Conservation (phyloP, 2,113 vertebrate species). For the Talpa occidentalis region DNA sequence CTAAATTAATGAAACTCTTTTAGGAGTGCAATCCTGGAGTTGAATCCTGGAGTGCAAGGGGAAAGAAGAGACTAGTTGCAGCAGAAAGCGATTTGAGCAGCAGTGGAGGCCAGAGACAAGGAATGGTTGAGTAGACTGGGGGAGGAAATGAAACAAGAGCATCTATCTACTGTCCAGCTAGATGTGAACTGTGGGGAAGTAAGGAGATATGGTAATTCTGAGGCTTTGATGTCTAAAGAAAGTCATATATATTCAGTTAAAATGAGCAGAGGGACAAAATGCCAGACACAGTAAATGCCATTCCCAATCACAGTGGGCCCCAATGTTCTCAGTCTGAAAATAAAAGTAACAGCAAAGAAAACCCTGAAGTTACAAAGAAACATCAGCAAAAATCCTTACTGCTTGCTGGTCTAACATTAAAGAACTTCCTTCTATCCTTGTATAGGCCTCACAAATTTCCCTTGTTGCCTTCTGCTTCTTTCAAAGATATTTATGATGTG, state of each 20-base stretch:
- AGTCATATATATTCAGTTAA: not conserved
- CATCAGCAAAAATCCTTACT: not conserved
- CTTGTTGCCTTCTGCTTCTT: slow-evolving; percentile 8
- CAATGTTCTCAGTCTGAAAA: not conserved
- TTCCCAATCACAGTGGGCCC: not conserved
- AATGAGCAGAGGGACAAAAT: not conserved
- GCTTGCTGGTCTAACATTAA: not conserved
- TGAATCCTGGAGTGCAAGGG: not conserved
- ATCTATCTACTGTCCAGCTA: no score
- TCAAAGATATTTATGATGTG: slow-evolving; percentile 23
- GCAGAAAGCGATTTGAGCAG: not conserved
- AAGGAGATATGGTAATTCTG: no score
- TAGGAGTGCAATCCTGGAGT: not conserved
- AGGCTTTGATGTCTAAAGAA: not conserved
- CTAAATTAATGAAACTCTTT: not conserved
- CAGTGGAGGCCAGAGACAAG: not conserved
- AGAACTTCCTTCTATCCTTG: not conserved
- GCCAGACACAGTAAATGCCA: not conserved
- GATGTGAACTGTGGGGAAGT: no score
- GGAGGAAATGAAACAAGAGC: no score
- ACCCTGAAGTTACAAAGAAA: not conserved
- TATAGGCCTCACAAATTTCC: not conserved
- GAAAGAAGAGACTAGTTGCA: not conserved
- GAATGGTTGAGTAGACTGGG: no score
- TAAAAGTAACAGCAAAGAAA: not conserved